Conservation (phyloP, 2,113 vertebrate species). For the Antechinus stuartii region DNA sequence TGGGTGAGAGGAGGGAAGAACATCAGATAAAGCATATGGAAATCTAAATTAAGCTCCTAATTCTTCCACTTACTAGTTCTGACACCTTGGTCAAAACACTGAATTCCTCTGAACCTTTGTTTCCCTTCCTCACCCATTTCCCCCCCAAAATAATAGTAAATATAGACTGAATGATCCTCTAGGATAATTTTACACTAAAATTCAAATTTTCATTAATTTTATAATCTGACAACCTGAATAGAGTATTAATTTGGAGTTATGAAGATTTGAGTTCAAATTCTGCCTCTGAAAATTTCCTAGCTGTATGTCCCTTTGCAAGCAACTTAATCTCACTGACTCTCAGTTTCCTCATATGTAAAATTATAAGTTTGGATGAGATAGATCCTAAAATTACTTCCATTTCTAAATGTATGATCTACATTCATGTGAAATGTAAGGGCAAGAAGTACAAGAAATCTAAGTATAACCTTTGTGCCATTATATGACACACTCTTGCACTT, state of each 20-base stretch:
- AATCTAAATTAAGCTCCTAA: neutral
- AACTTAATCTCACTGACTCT: neutral
- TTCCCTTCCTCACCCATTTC: neutral
- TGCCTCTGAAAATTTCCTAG: neutral
- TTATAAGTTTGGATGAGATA: neutral
- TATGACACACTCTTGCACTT: neutral
- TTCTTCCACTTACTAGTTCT: neutral
- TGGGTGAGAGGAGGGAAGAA: neutral
- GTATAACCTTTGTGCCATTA: neutral
- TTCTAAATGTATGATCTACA: neutral
- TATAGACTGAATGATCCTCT: neutral
- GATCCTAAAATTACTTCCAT: too few relatives aligned
- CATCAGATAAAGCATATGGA: neutral
- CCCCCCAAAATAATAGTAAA: neutral
- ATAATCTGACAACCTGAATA: neutral
- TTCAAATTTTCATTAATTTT: neutral
- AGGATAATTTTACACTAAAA: neutral
- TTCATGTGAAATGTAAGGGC: neutral
- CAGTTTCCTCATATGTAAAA: neutral
- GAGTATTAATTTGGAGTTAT: neutral
- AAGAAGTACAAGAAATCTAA: neutral
- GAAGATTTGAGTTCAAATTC: neutral
- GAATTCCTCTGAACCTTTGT: neutral
- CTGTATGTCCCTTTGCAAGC: neutral
- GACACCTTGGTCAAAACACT: neutral